A percentile compares a stretch with the other conserved stretches of the same genome.
Evolutionary conservation across 2,113 vertebrate species (phyloP).

Genomic region (Dromas ardeola): DNA sequence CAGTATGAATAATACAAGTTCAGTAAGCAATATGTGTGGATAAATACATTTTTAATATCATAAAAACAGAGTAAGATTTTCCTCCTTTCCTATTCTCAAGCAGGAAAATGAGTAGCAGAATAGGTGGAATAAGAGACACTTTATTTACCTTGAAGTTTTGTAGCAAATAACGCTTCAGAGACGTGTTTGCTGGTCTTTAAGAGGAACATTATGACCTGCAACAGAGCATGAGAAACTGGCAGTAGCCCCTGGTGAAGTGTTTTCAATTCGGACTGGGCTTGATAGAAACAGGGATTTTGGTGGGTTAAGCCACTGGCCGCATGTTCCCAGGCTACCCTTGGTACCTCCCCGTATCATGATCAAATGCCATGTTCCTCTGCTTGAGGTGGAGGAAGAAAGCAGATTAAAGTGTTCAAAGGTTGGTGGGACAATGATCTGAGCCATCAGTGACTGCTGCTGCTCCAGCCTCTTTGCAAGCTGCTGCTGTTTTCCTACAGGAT

Average conservation of each 20-base stretch:
- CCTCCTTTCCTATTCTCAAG: background rate
- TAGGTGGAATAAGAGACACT: accelerated
- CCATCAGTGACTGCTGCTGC: background rate
- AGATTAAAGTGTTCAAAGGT: background rate
- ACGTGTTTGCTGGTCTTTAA: background rate
- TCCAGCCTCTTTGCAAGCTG: background rate
- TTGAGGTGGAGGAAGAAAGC: background rate
- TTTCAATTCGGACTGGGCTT: background rate
- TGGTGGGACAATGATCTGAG: background rate
- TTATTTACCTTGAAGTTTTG: background rate
- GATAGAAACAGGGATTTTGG: background rate
- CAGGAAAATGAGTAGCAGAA: background rate
- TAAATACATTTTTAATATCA: background rate
- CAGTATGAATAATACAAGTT: background rate
- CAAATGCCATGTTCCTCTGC: background rate
- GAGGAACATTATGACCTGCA: background rate
- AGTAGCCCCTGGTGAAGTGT: background rate
- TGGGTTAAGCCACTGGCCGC: background rate
- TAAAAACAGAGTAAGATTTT: background rate
- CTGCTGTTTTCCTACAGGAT: background rate
- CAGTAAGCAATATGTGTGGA: background rate
- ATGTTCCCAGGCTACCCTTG: background rate
- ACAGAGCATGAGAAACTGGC: background rate
- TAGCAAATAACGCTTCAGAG: background rate
- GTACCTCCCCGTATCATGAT: background rate